A percentile compares a stretch with the other conserved stretches of the same genome.
Conservation (phyloP, 2,113 vertebrate genomes). For the Bubalus kerabau region DNA sequence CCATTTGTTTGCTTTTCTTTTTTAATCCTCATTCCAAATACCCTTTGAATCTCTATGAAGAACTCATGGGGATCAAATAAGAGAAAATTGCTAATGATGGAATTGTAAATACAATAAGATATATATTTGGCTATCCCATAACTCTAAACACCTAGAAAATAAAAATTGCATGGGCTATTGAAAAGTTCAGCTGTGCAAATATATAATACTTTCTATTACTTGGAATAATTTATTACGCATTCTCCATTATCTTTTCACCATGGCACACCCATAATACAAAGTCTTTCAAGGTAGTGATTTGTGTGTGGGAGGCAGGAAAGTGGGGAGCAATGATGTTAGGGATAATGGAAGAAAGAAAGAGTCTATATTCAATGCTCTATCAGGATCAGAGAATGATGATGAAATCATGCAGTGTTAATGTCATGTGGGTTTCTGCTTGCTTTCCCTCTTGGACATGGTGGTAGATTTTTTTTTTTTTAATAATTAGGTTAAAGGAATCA, state of each 20-base stretch:
- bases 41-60: background rate
- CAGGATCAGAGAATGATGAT: background rate
- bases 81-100: background rate
- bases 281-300: background rate
- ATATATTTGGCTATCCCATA: background rate
- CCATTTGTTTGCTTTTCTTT: background rate
- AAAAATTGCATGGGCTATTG: background rate
- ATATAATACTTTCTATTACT: background rate
- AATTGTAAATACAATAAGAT: background rate
- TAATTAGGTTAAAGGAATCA: background rate
- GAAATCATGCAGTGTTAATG: background rate
- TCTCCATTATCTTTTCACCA: background rate
- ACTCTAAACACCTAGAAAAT: background rate
- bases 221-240: background rate
- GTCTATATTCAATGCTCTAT: background rate
- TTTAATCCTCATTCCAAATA: background rate
- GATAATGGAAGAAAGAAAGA: background rate
- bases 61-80: background rate
- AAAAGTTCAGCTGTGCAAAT: background rate
- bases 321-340: background rate
- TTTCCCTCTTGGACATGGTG: background rate
- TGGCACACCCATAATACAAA: background rate
- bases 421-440: background rate
- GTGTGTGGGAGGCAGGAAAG: fast-evolving
- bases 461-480: background rate